Percentiles rank a stretch among this genome's conserved stretches.
Conservation (phyloP, 2,888 invertebrate genomes). For the Nudaria mundana region DNA sequence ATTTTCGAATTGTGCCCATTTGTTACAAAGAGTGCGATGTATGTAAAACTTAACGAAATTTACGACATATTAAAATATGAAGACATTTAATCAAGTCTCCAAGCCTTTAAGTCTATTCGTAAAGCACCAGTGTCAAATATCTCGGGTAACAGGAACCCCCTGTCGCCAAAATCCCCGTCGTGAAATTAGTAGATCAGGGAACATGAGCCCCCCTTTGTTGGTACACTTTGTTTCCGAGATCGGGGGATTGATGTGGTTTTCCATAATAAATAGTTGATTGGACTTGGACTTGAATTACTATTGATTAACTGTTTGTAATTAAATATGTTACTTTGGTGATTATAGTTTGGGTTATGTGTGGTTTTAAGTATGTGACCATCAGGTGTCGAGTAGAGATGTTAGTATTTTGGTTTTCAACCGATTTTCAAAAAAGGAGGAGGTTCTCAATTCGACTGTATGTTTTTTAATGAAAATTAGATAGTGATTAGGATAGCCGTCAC, state of each 20-base stretch:
- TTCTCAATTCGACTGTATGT: too few species aligned
- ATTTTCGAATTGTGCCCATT: too few species aligned
- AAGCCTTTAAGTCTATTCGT: constrained; percentile 33
- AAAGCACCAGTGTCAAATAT: constrained; percentile 37
- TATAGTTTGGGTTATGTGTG: neutral
- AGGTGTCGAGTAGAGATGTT: neutral
- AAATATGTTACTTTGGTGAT: neutral
- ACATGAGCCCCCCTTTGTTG: constrained; percentile 10
- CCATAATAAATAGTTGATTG: constrained; percentile 4
- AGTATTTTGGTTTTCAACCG: too few species aligned
- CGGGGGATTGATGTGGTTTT: constrained; percentile 4
- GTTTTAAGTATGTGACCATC: neutral
- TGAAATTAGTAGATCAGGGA: constrained; percentile 11
- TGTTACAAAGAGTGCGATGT: too few species aligned
- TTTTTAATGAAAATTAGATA: too few species aligned
- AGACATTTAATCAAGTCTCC: constrained; percentile 38
- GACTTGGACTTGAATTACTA: neutral
- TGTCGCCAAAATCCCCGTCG: constrained; percentile 15
- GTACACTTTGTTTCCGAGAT: neutral
- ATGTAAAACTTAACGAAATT: constrained; percentile 12
- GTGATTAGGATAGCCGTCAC: too few species aligned
- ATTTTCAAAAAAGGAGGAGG: too few species aligned
- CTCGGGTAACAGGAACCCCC: constrained; percentile 35
- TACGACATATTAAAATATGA: constrained; percentile 8
- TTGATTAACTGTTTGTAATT: neutral